Percentiles rank a stretch among this genome's conserved stretches.
Evolutionary conservation across 2,113 vertebrate species (phyloP).

Genomic region (Python bivittatus): DNA sequence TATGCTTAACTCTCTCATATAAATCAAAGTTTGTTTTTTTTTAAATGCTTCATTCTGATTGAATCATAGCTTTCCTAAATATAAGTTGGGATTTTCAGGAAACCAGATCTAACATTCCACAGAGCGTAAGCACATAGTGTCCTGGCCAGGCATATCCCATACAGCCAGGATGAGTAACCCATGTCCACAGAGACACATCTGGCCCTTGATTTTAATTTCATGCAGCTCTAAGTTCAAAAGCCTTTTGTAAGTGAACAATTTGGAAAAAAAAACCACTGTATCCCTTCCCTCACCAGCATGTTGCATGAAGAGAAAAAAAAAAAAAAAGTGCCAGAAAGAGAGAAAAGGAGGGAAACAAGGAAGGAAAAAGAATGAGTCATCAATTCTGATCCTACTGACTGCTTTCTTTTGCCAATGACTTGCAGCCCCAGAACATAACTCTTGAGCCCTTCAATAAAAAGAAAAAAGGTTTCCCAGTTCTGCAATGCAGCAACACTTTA

Average conservation of each 20-base stretch:
- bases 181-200: not conserved
- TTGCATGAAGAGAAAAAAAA: not conserved
- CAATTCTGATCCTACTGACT: not conserved
- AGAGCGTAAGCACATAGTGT: not conserved
- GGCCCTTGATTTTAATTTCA: not conserved
- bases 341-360: not conserved
- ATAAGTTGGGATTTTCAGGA: not conserved
- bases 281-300: not conserved
- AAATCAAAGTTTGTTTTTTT: not conserved
- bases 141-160: not conserved
- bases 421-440: not conserved
- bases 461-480: not conserved
- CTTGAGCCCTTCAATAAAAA: not conserved
- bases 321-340: too few species aligned
- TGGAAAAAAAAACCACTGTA: not conserved
- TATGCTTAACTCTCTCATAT: not conserved
- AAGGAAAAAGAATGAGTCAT: not conserved
- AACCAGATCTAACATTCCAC: not conserved
- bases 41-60: not conserved
- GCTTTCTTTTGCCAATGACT: not conserved
- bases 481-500: not conserved
- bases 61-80: not conserved
- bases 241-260: not conserved
- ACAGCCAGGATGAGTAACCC: not conserved
- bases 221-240: not conserved